phyloP scores from a whole-genome alignment of 2,888 invertebrate genomes.

The Oscheius myriophilus region DNA sequence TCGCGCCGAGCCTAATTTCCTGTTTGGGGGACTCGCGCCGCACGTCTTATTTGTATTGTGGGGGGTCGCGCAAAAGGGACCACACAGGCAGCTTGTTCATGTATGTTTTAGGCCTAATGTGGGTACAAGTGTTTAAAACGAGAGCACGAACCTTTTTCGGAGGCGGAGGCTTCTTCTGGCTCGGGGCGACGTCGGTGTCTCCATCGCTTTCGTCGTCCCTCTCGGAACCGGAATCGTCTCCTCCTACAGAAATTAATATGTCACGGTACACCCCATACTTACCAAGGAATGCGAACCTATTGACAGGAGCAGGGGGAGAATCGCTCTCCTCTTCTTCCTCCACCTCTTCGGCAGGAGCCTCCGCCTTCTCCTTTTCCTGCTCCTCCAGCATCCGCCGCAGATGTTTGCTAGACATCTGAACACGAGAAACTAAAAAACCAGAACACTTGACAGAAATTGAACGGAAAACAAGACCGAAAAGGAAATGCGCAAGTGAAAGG shows the following conservation, averaged over 20 bases:
- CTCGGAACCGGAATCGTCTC: slow-evolving; percentile 25
- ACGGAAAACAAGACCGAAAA: background rate
- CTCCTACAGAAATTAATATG: slow-evolving; percentile 15
- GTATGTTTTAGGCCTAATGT: too few species aligned
- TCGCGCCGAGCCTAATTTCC: too few species aligned
- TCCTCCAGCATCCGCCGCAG: slow-evolving; percentile 49
- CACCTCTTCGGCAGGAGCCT: slow-evolving; percentile 12
- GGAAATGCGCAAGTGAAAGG: background rate
- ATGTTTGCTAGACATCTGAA: slow-evolving; percentile 61
- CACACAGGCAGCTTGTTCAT: too few species aligned
- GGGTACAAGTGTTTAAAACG: too few species aligned
- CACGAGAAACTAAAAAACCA: background rate
- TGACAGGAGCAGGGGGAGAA: slow-evolving; percentile 12
- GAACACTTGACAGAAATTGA: background rate
- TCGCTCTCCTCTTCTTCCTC: slow-evolving; percentile 11
- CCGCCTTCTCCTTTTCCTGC: slow-evolving; percentile 35
- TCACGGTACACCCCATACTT: background rate
- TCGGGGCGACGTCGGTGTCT: background rate
- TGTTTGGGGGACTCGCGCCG: too few species aligned
- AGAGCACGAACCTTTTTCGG: slow-evolving; percentile 31
- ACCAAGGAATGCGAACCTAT: slow-evolving; percentile 35
- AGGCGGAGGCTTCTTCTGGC: slow-evolving; percentile 23
- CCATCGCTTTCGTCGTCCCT: slow-evolving; percentile 32
- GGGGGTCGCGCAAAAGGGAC: too few species aligned
- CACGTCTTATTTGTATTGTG: too few species aligned